A percentile compares a stretch with the other conserved stretches of the same genome.
Evolutionary conservation across 1,140 invertebrate genomes (phyloP).

Genomic region (Drosophila leontia): DNA sequence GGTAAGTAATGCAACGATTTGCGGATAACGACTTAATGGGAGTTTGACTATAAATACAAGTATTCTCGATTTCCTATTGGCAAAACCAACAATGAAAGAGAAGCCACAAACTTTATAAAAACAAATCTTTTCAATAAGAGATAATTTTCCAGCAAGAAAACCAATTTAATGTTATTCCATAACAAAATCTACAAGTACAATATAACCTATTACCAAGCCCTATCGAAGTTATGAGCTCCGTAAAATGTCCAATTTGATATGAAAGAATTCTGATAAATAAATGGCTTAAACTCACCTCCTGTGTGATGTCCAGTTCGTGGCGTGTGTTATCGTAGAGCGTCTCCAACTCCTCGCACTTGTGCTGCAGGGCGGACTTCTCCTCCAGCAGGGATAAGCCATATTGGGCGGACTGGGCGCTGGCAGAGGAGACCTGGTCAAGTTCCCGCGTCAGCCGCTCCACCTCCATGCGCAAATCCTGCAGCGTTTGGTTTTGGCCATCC

Average conservation of each 20-base stretch:
- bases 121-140: neutral
- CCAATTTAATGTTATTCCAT: neutral
- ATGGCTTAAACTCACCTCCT: slow-evolving; percentile 90
- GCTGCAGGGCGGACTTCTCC: slow-evolving; percentile 95
- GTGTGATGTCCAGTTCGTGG: slow-evolving; percentile 96
- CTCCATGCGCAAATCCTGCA: slow-evolving; percentile 90
- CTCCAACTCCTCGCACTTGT: slow-evolving; percentile 94
- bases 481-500: slow-evolving; percentile 74
- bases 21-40: no score
- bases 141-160: no score
- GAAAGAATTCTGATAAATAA: neutral
- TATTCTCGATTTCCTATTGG: no score
- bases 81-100: no score
- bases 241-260: slow-evolving; percentile 1
- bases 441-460: slow-evolving; percentile 95
- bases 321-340: slow-evolving; percentile 94
- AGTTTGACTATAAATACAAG: no score
- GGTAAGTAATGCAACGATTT: neutral
- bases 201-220: neutral
- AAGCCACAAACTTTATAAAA: no score
- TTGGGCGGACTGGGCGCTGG: slow-evolving; percentile 98
- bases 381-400: slow-evolving; percentile 97
- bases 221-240: no score
- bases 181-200: no score
- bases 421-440: slow-evolving; percentile 96